phyloP scores from a whole-genome alignment of 92 coral and sea anemone species.

The Siderastrea siderea region DNA sequence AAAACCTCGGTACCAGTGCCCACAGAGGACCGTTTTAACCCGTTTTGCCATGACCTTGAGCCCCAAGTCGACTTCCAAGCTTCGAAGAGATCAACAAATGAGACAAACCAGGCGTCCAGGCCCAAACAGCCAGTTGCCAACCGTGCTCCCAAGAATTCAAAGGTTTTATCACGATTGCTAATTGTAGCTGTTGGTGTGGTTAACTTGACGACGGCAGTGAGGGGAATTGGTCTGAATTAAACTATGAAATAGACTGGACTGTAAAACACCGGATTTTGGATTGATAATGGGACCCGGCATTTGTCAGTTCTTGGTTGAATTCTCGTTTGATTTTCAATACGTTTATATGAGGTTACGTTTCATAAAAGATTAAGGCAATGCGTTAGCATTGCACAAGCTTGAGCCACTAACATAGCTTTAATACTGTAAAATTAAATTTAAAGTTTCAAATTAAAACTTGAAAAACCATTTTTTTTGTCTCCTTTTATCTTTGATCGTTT shows the following conservation, averaged over 20 bases:
- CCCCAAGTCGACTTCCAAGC: slow-evolving; percentile 5
- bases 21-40: slow-evolving; percentile 20
- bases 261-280: not conserved
- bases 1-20: not conserved
- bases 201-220: not conserved
- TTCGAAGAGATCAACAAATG: slow-evolving; percentile 15
- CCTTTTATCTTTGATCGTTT: no score
- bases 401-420: no score
- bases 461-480: no score
- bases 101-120: not conserved
- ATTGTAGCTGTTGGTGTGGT: slow-evolving; percentile 21
- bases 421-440: no score
- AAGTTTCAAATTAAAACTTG: no score
- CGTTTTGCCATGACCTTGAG: slow-evolving; percentile 5
- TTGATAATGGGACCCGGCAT: not conserved
- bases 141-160: not conserved
- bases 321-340: not conserved
- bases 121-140: not conserved
- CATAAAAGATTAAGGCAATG: not conserved
- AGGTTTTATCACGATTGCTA: slow-evolving; percentile 15
- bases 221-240: not conserved
- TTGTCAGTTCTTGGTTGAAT: not conserved
- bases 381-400: no score
- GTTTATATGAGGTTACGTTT: not conserved
- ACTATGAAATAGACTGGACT: not conserved